Percentiles rank a stretch among this genome's conserved stretches.
These are phyloP conservation scores for Seriola rivoliana DNA, from an alignment of 2,113 vertebrate species.

Conservation along the genomic window DNA sequence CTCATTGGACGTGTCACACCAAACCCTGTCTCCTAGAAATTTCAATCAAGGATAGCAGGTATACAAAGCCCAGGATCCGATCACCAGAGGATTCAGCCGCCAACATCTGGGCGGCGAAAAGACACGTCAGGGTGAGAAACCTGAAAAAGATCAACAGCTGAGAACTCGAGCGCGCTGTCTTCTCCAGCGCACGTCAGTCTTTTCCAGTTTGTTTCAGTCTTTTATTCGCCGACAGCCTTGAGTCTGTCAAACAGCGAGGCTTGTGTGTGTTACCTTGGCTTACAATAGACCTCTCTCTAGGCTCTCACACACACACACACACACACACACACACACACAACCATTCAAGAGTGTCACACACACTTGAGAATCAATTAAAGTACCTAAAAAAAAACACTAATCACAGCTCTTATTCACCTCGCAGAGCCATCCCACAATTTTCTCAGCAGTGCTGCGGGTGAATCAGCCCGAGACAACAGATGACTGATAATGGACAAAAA, in stretches of 20 bases:
- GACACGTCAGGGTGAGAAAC: neutral
- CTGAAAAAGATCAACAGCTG: constrained; percentile 14
- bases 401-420: constrained; percentile 18
- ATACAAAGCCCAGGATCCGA: too few species aligned
- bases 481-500: neutral
- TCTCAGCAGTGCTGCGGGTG: neutral
- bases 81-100: neutral
- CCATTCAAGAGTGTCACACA: neutral
- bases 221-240: constrained; percentile 32
- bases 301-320: constrained; percentile 3
- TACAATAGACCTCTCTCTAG: neutral
- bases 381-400: neutral
- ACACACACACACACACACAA: neutral
- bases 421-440: constrained; percentile 12
- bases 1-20: too few species aligned
- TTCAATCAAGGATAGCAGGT: too few species aligned
- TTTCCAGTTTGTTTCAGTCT: constrained; percentile 39
- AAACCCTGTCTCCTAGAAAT: too few species aligned
- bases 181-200: neutral
- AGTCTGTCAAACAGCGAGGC: neutral
- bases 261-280: neutral
- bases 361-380: constrained; percentile 17
- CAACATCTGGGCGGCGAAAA: neutral
- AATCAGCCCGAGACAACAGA: constrained; percentile 1
- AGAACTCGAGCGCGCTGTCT: neutral